Evolutionary conservation across 2,797 vertebrate genomes (phyloP), one percentile per base, ranked within the genome.

Genomic region (Enteromius mattozi): DNA sequence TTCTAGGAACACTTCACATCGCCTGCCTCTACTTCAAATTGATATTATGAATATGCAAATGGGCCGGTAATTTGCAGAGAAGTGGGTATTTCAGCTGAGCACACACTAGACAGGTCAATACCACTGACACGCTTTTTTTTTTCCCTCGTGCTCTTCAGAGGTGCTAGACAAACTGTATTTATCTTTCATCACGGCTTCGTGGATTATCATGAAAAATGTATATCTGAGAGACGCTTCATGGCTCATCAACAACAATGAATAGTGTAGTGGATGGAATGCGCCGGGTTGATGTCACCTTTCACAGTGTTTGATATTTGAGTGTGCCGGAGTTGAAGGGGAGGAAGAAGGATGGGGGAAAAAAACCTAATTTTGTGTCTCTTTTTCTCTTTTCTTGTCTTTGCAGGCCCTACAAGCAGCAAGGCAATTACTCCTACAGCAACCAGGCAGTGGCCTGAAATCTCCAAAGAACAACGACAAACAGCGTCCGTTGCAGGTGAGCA

Each of bases 31-130:
- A 94, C 96, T 96, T 97, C 96, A 97, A 96, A 97, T 97, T 96
- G 96, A 96, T 97, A 97, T 98, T 97, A 98, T 96, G 95, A 97
- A 99, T 97, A 98, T 98, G 97, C 96, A 98, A 97, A 99, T 98
- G 93, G 91, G 90, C 92, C 93, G 91, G 95, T 97, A 97, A 97
- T 97, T 97, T 97, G 95, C 96, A 94, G 94, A 96, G 96, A 96
- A 97, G 96, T 97, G 96, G 96, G 95, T 96, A 96, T 98, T 98
- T 98, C 96, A 97, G 95, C 95, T 96, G 96, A 97, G 96, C 95
- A 96, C 95, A 96, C 95, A 96, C 95, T 94, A 97, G 95, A 97
- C 96, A 96, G 97, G 96, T 97, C 97, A 96, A 96, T 96, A 95
- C 95, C 95, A 95, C 95, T 95, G 96, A 96, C 92, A 93, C 93